Evolutionary conservation across 2,113 vertebrate genomes (phyloP).

Genomic region (Eudyptes chrysolophus): DNA sequence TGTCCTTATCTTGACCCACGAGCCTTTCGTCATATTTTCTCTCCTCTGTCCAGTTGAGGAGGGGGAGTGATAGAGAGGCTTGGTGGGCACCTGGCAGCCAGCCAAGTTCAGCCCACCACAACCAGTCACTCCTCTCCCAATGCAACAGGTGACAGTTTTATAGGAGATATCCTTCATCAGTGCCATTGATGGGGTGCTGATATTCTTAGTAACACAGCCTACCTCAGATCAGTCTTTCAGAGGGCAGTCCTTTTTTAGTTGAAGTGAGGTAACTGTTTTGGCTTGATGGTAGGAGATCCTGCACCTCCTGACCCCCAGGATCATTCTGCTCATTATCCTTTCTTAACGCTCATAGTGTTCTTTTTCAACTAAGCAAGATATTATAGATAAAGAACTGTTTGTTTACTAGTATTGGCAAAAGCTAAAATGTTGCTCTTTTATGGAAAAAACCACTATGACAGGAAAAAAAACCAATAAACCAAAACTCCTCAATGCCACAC

Average conservation of each 20-base stretch:
- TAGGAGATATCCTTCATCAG: not conserved
- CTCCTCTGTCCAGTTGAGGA: not conserved
- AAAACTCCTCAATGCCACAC: not conserved
- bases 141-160: not conserved
- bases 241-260: not conserved
- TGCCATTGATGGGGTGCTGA: not conserved
- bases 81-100: not conserved
- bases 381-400: not conserved
- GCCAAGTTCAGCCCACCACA: not conserved
- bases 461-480: not conserved
- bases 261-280: not conserved
- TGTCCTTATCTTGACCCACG: not conserved
- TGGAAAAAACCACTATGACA: not conserved
- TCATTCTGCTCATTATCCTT: not conserved
- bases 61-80: not conserved
- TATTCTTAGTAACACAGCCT: not conserved
- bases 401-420: not conserved
- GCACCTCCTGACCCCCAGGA: not conserved
- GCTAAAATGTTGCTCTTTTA: not conserved
- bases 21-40: not conserved
- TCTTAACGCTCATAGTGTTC: not conserved
- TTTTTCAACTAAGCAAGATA: not conserved
- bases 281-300: not conserved
- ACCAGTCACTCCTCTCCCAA: not conserved
- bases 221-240: not conserved